These are phyloP conservation scores for Reticulitermes lucifugus DNA, from an alignment of 2,888 invertebrate genomes.

Conservation along the genomic window DNA sequence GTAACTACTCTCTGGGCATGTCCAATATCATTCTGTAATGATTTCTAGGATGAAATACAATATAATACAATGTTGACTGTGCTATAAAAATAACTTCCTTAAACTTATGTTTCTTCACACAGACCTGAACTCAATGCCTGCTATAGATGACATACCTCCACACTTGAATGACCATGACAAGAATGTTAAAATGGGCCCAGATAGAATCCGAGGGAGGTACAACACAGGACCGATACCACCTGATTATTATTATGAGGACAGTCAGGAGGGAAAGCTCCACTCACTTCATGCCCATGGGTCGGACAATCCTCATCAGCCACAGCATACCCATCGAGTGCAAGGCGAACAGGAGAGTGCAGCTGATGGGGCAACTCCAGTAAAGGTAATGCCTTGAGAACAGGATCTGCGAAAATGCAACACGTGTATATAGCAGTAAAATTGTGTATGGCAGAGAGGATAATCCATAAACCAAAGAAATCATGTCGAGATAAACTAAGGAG, in stretches of 20 bases:
- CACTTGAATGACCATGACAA: conserved; percentile 34
- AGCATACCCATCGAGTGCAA: conserved; percentile 27
- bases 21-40: too few species aligned
- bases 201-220: conserved; percentile 26
- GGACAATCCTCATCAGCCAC: background rate
- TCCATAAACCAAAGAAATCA: background rate
- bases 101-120: background rate
- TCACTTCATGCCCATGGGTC: conserved; percentile 28
- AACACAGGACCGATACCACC: conserved; percentile 44
- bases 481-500: too few species aligned
- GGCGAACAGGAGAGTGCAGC: conserved; percentile 24
- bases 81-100: too few species aligned
- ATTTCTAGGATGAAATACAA: too few species aligned
- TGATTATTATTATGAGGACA: conserved; percentile 55
- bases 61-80: too few species aligned
- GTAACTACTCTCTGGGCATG: too few species aligned
- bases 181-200: conserved; percentile 22
- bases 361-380: conserved; percentile 30
- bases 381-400: conserved; percentile 14
- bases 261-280: conserved; percentile 47
- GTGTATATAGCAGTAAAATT: too few species aligned
- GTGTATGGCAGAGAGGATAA: too few species aligned
- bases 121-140: conserved; percentile 39
- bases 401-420: too few species aligned
- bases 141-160: conserved; percentile 23